Evolutionary conservation across 1,140 invertebrate genomes (phyloP), one percentile per base, ranked within the genome.

Genomic region (Phortica variegata): DNA sequence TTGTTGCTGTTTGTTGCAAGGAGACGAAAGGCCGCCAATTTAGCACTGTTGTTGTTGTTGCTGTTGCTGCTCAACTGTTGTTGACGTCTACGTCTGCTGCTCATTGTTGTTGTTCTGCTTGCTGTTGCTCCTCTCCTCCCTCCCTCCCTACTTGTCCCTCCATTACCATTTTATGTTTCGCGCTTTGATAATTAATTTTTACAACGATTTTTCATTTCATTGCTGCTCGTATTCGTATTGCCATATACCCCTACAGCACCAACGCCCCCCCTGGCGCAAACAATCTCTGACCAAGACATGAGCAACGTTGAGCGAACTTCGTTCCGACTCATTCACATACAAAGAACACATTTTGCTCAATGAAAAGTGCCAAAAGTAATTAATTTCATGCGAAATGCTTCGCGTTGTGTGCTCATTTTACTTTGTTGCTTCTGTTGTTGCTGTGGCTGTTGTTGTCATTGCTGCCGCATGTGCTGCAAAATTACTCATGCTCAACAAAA

Each of bases 301-400:
- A 56, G 45, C 34, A 26, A 32, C 26, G 39, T 33, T 23, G 36
- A 9, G 15, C 32, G 34, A 26, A 23, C 26, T 29, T 51, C 32
- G 34, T 33, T 33, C 19, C 16, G 23, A 26, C 45, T 18, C n/a
- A 47, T 29, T 40, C 26, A 17, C 0, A 39, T 36, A 43, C 36
- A 43, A 57, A 42, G 12, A 33, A 17, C 1, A 9, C 33, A 43
- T 44, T 68, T 68, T 68, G 63, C 65, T 68, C 63, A 68, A 68
- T 68, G 63, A 68, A 68, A 68, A 68, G 65, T 68, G 63, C 63
- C 63, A 68, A 69, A 68, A 68, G 63, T 68, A 68, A 68, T 68
- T 68, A 68, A 68, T 68, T 63, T 68, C 65, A 68, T 68, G 60
- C 52, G 63, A 63, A 65, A 69, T 69, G 65, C 63, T 69, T 55